Conservation (phyloP, 2,888 invertebrate species). For the Helicoverpa assulta region DNA sequence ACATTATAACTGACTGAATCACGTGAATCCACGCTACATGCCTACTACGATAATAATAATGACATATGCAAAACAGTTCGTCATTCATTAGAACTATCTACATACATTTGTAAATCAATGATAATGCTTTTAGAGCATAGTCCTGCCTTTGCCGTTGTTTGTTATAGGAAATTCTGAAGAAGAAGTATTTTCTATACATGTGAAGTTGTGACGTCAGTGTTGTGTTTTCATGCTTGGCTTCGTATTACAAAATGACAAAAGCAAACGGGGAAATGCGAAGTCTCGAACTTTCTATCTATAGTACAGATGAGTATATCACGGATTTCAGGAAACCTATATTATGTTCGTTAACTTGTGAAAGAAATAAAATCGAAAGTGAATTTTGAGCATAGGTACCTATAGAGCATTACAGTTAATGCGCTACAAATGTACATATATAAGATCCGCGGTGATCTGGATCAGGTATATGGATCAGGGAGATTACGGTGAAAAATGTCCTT, state of each 20-base stretch:
- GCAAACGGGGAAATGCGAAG: constrained; percentile 18
- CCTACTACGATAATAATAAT: constrained; percentile 4
- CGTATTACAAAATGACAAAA: constrained; percentile 29
- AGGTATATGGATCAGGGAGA: too few relatives aligned
- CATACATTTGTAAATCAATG: constrained; percentile 41
- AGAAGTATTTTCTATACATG: constrained; percentile 36
- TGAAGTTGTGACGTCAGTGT: constrained; percentile 21
- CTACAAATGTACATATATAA: too few relatives aligned
- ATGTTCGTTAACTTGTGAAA: background rate
- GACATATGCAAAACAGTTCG: constrained; percentile 11
- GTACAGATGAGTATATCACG: background rate
- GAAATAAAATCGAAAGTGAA: too few relatives aligned
- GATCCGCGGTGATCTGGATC: too few relatives aligned
- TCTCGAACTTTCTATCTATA: background rate
- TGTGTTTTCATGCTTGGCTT: constrained; percentile 23
- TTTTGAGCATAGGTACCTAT: too few relatives aligned
- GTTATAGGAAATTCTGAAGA: constrained; percentile 34
- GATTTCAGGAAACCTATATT: background rate
- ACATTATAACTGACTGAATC: background rate
- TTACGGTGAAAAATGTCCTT: too few relatives aligned
- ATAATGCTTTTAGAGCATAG: constrained; percentile 15
- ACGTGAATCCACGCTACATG: constrained; percentile 7
- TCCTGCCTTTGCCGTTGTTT: constrained; percentile 12
- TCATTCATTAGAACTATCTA: constrained; percentile 42
- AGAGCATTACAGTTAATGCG: too few relatives aligned